Conservation (phyloP, 2,113 vertebrate genomes). For the Trichechus manatus region DNA sequence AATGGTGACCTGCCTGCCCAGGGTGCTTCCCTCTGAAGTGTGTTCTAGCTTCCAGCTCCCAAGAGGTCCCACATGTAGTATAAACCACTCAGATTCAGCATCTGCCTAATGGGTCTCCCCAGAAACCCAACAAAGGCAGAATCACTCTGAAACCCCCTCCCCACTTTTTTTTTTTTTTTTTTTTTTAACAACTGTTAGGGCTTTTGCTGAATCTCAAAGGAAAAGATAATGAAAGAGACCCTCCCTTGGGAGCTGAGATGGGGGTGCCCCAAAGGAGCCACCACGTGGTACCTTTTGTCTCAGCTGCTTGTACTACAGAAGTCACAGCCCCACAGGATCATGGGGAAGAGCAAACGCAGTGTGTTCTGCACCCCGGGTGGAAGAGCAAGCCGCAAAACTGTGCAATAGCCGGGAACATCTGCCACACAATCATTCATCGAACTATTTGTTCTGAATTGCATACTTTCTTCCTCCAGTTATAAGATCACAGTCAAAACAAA, state of each 20-base stretch:
- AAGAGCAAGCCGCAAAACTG: neutral
- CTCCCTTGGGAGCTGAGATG: neutral
- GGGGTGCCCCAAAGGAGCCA: neutral
- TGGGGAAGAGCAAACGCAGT: neutral
- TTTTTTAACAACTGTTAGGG: neutral
- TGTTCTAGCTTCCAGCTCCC: neutral
- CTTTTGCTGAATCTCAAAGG: neutral
- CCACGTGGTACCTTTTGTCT: neutral
- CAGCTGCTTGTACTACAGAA: neutral
- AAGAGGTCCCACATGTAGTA: neutral
- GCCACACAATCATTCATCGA: neutral
- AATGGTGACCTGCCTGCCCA: neutral
- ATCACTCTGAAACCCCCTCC: neutral
- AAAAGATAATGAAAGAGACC: neutral
- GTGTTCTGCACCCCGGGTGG: neutral
- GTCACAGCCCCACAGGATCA: neutral
- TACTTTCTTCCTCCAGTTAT: neutral
- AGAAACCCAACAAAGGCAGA: neutral
- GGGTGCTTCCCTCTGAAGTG: neutral
- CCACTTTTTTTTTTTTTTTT: no score
- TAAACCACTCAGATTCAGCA: neutral
- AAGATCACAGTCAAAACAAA: neutral
- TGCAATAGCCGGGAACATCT: neutral
- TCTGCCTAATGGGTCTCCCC: neutral
- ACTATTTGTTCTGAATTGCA: neutral